These are phyloP conservation scores for Dasypus novemcinctus DNA, from an alignment of 2,113 vertebrate species.

Conservation along the genomic window DNA sequence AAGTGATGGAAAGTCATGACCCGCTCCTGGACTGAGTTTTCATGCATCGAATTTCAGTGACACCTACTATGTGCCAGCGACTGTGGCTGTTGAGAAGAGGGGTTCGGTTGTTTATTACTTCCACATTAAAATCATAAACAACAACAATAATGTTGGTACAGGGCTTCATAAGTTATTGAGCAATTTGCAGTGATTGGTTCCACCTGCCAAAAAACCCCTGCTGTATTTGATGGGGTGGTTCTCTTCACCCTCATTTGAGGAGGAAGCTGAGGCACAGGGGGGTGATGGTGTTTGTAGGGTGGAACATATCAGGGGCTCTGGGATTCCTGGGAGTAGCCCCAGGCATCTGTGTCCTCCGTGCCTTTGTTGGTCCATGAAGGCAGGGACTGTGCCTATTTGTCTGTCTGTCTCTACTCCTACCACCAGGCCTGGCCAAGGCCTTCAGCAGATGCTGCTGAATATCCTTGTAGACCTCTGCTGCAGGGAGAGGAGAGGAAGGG, in stretches of 20 bases:
- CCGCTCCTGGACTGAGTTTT: rapidly evolving
- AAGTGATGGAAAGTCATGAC: constrained; percentile 32
- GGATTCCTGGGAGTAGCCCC: background rate
- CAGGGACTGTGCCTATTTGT: background rate
- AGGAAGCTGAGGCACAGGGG: constrained; percentile 35
- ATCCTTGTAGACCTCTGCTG: background rate
- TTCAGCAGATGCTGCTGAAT: background rate
- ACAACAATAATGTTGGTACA: background rate
- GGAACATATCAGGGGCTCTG: background rate
- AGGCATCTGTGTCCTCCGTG: background rate
- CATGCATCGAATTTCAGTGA: background rate
- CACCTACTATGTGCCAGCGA: constrained; percentile 35
- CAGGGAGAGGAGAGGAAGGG: background rate
- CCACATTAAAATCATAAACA: constrained; percentile 55
- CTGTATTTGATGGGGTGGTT: background rate
- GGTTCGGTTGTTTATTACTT: constrained; percentile 64
- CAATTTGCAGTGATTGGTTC: background rate
- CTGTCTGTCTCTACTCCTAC: background rate
- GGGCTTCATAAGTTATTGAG: background rate
- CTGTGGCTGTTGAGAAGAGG: constrained; percentile 65
- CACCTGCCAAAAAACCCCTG: background rate
- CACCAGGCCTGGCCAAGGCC: background rate
- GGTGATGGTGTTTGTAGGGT: background rate
- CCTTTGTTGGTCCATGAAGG: background rate
- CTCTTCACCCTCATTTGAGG: background rate